Evolutionary conservation across 2,797 vertebrate species (phyloP).

Genomic region (Lates japonicus): DNA sequence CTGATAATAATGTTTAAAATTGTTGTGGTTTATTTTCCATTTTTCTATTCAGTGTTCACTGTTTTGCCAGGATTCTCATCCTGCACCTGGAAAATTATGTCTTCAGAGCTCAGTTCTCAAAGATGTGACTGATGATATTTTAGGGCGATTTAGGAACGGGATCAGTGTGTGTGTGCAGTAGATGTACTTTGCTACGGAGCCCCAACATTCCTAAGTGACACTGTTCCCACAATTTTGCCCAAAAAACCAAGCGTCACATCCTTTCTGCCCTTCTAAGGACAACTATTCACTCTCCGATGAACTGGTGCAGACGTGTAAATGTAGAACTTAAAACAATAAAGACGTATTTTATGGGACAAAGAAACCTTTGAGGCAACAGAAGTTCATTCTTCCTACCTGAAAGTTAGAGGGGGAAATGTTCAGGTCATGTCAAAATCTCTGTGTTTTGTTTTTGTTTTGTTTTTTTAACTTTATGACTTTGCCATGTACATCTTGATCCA

Average conservation of each 20-base stretch:
- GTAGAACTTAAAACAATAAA: slow-evolving; percentile 80
- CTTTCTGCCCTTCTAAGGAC: slow-evolving; percentile 68
- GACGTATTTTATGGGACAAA: slow-evolving; percentile 61
- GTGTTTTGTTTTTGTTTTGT: slow-evolving; percentile 1
- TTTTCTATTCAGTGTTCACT: slow-evolving; percentile 56
- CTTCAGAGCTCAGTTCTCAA: slow-evolving; percentile 32
- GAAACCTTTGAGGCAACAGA: slow-evolving; percentile 68
- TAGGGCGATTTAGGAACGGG: slow-evolving; percentile 32
- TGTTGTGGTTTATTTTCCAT: slow-evolving; percentile 70
- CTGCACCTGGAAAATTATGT: slow-evolving; percentile 59
- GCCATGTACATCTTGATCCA: slow-evolving; percentile 37
- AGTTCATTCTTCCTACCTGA: slow-evolving; percentile 43
- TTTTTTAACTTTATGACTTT: slow-evolving; percentile 40
- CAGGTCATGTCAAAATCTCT: slow-evolving; percentile 30
- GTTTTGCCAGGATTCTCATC: slow-evolving; percentile 56
- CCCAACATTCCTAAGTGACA: slow-evolving; percentile 67
- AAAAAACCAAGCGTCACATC: slow-evolving; percentile 59
- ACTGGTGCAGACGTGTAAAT: slow-evolving; percentile 68
- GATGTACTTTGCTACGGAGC: slow-evolving; percentile 48
- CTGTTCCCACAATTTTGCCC: slow-evolving; percentile 61
- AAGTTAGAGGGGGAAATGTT: slow-evolving; percentile 51
- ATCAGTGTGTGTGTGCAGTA: slow-evolving; percentile 30
- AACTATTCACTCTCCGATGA: slow-evolving; percentile 47
- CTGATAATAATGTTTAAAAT: slow-evolving; percentile 72
- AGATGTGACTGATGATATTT: slow-evolving; percentile 62